Base-by-base conservation (phyloP, 37 sponge, comb jelly and placozoan genomes). In the Axinella damicornis region DNA sequence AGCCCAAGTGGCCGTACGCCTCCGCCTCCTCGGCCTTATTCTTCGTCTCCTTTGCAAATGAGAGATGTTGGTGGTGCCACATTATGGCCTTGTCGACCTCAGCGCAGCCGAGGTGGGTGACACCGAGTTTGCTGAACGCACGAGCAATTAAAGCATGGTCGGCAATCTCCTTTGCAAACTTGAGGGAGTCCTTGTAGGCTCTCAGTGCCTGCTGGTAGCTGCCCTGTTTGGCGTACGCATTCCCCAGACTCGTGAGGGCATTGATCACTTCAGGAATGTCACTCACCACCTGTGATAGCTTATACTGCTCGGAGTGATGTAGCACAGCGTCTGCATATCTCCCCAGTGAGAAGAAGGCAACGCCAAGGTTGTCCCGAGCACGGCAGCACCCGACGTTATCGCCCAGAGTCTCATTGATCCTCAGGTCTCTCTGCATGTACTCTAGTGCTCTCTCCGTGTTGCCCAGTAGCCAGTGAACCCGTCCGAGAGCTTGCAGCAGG, bases 401-500 rank as follows among this genome's bases (percentile, higher is more conserved):
- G 32, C 70, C 89, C 6, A 97, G 79, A 12, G 85, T 85, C 38
- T 81, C 79, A 46, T 83, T 85, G 61, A 95, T 84, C 32, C 53
- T 68, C 32, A 97, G 87, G 38, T 95, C 94, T 20, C 65, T 85
- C 76, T 89, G 70, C 98, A 97, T 97, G 83, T 91, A 92, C 57
- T 82, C 88, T 6, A 97, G 57, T 21, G 95, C 96, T 27, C 74
- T 76, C 27, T 92, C 81, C 5, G 74, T 79, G 73, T 97, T 78
- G 36, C 80, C 81, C n/a, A 92, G 77, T 15, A 73, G 33, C 99
- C 99, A 98, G 73, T 96, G 83, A 0, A 93, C 94, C 22, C 97
- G 78, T 2, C 95, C 97, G 0, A 98, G 94, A 9, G 97, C 95
- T 72, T 93, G 92, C 60, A 92, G 77, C 22, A 98, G 86, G 20